These are phyloP conservation scores for Prietella phreatophila DNA, from an alignment of 2,113 vertebrate species.

Conservation along the genomic window DNA sequence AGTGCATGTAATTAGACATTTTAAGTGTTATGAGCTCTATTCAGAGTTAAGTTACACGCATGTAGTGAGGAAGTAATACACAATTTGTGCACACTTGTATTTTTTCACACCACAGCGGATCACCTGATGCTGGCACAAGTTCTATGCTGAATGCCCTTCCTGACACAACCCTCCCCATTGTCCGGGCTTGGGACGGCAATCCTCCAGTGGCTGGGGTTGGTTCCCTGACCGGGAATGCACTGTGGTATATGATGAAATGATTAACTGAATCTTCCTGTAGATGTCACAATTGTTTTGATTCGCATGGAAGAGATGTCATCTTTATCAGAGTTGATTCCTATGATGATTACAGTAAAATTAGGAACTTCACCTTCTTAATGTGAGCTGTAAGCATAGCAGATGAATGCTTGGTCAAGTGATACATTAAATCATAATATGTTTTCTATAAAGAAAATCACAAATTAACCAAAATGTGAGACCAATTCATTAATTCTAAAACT, in stretches of 20 bases:
- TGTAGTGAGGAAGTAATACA: not conserved
- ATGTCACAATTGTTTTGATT: not conserved
- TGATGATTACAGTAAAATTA: not conserved
- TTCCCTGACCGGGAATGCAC: not conserved
- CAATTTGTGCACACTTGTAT: not conserved
- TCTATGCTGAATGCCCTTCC: too few relatives aligned
- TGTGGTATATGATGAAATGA: not conserved
- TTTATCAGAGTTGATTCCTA: too few relatives aligned
- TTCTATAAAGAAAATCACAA: not conserved
- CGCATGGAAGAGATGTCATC: too few relatives aligned
- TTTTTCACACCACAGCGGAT: too few relatives aligned
- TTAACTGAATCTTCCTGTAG: not conserved
- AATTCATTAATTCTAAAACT: not conserved
- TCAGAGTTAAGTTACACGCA: not conserved
- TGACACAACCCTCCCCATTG: too few relatives aligned
- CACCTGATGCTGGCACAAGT: too few relatives aligned
- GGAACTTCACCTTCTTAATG: not conserved
- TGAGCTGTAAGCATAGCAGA: not conserved
- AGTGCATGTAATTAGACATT: not conserved
- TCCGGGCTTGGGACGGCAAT: too few relatives aligned
- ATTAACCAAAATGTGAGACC: not conserved
- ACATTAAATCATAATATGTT: not conserved
- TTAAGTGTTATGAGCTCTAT: not conserved
- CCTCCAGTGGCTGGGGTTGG: too few relatives aligned
- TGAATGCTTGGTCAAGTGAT: not conserved